These are phyloP conservation scores for pig (Sus scrofa) DNA, from an alignment of 2,113 vertebrate species.

Conservation along the genomic window DNA sequence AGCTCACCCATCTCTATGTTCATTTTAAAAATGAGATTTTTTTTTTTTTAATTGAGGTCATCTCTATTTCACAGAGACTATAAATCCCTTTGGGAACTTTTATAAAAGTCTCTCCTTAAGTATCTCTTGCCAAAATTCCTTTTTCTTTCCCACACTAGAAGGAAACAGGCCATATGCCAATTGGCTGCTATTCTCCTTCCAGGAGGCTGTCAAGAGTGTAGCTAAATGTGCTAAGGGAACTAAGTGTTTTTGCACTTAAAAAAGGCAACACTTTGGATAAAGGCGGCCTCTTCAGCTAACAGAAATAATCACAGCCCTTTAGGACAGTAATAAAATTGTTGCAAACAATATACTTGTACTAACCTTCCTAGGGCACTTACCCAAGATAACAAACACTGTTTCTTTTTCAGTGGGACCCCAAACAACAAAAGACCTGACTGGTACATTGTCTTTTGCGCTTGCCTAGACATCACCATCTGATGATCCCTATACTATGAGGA, in stretches of 20 bases:
- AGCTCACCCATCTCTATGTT: slow-evolving; percentile 29
- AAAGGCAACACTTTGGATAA: slow-evolving; percentile 61
- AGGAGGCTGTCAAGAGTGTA: slow-evolving; percentile 62
- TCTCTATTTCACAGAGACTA: slow-evolving; percentile 70
- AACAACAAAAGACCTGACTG: slow-evolving; percentile 35
- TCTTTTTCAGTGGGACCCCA: slow-evolving; percentile 21
- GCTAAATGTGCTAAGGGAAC: slow-evolving; percentile 60
- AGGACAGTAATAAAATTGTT: slow-evolving; percentile 40
- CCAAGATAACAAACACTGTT: slow-evolving; percentile 45
- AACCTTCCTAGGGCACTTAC: slow-evolving; percentile 21
- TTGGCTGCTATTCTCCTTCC: slow-evolving; percentile 57
- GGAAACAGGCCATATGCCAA: slow-evolving; percentile 74
- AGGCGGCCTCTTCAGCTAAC: slow-evolving; percentile 15
- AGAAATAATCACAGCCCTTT: slow-evolving; percentile 52
- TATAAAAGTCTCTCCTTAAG: slow-evolving; percentile 68
- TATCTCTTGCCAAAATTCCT: slow-evolving; percentile 77
- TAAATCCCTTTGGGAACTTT: slow-evolving; percentile 75
- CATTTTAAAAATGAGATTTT: slow-evolving; percentile 62
- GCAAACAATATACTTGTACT: slow-evolving; percentile 3
- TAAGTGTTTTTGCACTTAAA: slow-evolving; percentile 54
- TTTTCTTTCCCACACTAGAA: slow-evolving; percentile 80
- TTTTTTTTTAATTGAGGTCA: slow-evolving; percentile 59
- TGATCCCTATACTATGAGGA: slow-evolving; percentile 13
- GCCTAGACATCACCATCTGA: not conserved
- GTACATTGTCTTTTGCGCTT: not conserved